Conservation (phyloP, 1,140 invertebrate species). For the Condylostylus longicornis region DNA sequence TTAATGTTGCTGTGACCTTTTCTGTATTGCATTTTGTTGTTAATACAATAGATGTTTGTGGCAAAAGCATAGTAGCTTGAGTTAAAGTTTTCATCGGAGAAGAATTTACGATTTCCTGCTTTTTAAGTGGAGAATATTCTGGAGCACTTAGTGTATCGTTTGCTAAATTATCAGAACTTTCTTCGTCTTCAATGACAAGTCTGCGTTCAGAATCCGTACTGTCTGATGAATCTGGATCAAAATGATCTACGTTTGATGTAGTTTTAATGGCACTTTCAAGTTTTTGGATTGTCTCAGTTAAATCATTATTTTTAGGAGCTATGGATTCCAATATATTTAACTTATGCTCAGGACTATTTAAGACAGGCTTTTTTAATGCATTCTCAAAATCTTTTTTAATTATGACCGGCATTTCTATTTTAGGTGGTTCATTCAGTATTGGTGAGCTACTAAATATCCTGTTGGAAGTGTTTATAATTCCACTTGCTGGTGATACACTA, state of each 20-base stretch:
- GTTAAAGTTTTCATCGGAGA: too few relatives aligned
- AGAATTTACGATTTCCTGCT: too few relatives aligned
- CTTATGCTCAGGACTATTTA: constrained; percentile 22
- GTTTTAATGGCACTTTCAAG: constrained; percentile 31
- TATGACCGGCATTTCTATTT: constrained; percentile 15
- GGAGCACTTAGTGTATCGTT: too few relatives aligned
- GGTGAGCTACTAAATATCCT: not conserved
- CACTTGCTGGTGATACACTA: not conserved
- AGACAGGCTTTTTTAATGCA: constrained; percentile 9
- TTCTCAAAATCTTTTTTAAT: constrained; percentile 1
- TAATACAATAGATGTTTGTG: too few relatives aligned
- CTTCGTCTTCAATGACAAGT: constrained; percentile 38
- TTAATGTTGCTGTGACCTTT: too few relatives aligned
- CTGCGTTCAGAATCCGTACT: constrained; percentile 58
- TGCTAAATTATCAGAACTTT: constrained; percentile 9
- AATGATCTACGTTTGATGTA: constrained; percentile 6
- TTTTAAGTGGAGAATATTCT: too few relatives aligned
- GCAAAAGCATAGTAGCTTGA: too few relatives aligned
- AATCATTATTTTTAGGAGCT: constrained; percentile 40
- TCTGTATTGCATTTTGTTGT: too few relatives aligned
- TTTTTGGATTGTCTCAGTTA: constrained; percentile 44
- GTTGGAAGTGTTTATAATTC: not conserved
- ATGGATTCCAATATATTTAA: constrained; percentile 23
- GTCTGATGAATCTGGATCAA: constrained; percentile 39
- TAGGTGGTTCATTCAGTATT: constrained; percentile 15